Evolutionary conservation across 2,797 vertebrate species (phyloP).

Genomic region (Amblyopsis hoosieri): DNA sequence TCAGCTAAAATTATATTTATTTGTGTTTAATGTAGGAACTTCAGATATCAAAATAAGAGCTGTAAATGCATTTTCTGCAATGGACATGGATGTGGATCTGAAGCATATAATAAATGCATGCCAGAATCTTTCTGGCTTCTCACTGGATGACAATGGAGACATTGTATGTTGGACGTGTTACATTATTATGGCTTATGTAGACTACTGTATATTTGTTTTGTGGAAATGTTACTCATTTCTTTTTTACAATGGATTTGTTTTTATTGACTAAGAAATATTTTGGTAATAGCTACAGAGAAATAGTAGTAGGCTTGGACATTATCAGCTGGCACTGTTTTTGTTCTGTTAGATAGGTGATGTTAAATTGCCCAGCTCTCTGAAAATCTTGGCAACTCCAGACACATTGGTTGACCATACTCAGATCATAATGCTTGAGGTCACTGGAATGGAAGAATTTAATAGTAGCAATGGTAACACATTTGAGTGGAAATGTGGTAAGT

Average conservation of each 20-base stretch:
- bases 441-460: conserved; percentile 41
- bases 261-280: background rate
- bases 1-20: background rate
- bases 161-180: conserved; percentile 37
- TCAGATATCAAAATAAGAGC: conserved; percentile 79
- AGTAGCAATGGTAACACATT: conserved; percentile 42
- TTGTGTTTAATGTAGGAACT: conserved; percentile 72
- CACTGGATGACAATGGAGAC: conserved; percentile 27
- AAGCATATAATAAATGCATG: conserved; percentile 77
- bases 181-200: background rate
- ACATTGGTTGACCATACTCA: conserved; percentile 48
- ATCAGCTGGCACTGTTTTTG: conserved; percentile 1
- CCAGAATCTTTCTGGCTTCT: conserved; percentile 55
- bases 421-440: conserved; percentile 53
- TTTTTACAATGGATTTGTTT: too few relatives aligned
- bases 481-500: conserved; percentile 78
- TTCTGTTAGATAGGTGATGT: conserved; percentile 49
- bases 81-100: conserved; percentile 79
- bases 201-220: background rate
- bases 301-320: background rate
- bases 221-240: background rate
- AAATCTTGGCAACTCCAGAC: conserved; percentile 60
- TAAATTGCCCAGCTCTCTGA: conserved; percentile 31
- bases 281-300: background rate
- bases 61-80: conserved; percentile 79